These are phyloP conservation scores for Anisognathus igniventris DNA, from an alignment of 2,797 vertebrate genomes.

Conservation along the genomic window DNA sequence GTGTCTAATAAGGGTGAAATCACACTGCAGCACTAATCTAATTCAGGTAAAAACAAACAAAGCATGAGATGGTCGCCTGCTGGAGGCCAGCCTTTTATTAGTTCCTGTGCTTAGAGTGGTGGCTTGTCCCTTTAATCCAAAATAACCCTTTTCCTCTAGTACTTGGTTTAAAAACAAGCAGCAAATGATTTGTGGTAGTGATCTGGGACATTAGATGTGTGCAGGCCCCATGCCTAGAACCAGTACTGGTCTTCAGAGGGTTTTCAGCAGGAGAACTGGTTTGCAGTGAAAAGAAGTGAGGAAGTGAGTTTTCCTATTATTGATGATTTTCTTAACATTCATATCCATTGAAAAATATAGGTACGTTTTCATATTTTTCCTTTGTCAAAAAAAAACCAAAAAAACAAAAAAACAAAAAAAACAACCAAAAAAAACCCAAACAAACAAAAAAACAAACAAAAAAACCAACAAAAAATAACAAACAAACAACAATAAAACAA, in stretches of 20 bases:
- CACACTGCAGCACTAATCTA: background rate
- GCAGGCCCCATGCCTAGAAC: background rate
- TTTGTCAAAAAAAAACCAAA: background rate
- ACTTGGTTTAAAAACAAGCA: background rate
- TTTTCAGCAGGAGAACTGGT: background rate
- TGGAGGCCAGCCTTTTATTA: background rate
- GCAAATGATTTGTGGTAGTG: background rate
- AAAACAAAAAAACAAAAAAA: too few species aligned
- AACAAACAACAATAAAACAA: too few species aligned
- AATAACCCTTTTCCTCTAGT: background rate
- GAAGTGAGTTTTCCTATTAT: background rate
- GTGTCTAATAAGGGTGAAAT: background rate
- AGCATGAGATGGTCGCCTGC: background rate
- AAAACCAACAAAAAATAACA: too few species aligned
- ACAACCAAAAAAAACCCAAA: too few species aligned
- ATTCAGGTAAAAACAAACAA: slow-evolving; percentile 43
- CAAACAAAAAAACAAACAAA: too few species aligned
- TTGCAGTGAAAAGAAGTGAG: background rate
- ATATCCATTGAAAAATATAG: background rate
- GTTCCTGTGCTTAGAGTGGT: background rate
- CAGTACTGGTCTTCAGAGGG: accelerated
- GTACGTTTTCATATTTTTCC: background rate
- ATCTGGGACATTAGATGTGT: background rate
- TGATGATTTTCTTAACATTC: background rate
- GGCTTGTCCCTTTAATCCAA: background rate